Percentiles rank a stretch among this genome's conserved stretches.
Evolutionary conservation across 1,140 invertebrate species (phyloP).

Genomic region (Riptortus pedestris): DNA sequence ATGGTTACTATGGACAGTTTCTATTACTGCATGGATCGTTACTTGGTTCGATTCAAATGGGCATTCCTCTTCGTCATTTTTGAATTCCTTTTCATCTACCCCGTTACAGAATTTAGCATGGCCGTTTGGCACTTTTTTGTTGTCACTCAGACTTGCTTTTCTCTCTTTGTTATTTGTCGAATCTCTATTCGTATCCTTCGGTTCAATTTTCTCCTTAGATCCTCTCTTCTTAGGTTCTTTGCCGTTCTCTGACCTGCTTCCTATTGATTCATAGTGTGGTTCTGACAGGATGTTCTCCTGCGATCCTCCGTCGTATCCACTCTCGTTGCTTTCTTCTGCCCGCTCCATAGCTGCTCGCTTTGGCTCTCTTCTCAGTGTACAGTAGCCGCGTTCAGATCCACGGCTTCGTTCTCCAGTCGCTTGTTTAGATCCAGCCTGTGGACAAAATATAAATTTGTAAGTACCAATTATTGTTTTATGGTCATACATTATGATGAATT

Average conservation of each 20-base stretch:
- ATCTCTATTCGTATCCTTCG: neutral
- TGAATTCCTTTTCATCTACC: neutral
- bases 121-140: neutral
- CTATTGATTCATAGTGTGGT: neutral
- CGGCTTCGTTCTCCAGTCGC: neutral
- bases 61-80: neutral
- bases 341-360: neutral
- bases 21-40: neutral
- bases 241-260: neutral
- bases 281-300: constrained; percentile 17
- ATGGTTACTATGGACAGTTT: neutral
- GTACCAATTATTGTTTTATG: too few species aligned
- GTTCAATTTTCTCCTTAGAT: neutral
- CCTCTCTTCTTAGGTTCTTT: neutral
- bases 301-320: constrained; percentile 20
- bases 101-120: neutral
- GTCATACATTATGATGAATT: too few species aligned
- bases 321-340: constrained; percentile 14
- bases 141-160: neutral
- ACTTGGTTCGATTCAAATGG: neutral
- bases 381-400: neutral
- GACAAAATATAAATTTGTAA: too few species aligned
- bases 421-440: too few species aligned
- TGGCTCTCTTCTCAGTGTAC: neutral
- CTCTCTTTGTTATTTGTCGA: neutral